Percentiles rank a stretch among this genome's conserved stretches.
Evolutionary conservation across 2,797 vertebrate species (phyloP).

Genomic region (Schizopygopsis pylzovi): DNA sequence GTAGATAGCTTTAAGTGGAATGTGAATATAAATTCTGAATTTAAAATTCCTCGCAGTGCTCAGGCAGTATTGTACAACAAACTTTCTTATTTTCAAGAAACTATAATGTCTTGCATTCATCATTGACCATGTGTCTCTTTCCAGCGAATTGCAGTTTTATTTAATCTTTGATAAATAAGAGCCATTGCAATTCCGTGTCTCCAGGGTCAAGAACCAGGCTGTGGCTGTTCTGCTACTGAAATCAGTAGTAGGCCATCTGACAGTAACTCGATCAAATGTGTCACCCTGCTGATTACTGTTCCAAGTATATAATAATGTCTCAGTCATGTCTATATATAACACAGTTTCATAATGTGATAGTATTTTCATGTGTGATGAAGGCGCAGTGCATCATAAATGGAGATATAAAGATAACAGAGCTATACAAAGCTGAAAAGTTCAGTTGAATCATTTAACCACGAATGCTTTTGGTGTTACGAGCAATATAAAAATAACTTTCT

Average conservation of each 20-base stretch:
- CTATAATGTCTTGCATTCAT: background rate
- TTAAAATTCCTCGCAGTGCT: background rate
- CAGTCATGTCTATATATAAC: background rate
- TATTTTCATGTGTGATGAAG: background rate
- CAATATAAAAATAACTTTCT: background rate
- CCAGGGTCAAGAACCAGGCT: background rate
- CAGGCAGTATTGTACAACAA: background rate
- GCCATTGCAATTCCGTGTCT: background rate
- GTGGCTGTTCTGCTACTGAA: background rate
- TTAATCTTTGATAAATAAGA: background rate
- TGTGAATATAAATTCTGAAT: background rate
- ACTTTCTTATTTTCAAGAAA: background rate
- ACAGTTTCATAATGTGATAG: background rate
- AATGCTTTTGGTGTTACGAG: background rate
- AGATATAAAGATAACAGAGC: background rate
- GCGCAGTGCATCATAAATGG: background rate
- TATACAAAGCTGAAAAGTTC: background rate
- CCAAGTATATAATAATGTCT: background rate
- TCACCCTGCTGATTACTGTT: background rate
- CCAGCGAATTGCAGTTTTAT: constrained; percentile 1
- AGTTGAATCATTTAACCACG: background rate
- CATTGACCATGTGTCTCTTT: background rate
- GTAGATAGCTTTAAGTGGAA: background rate
- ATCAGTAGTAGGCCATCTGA: background rate
- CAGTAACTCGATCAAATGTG: background rate